A percentile compares a stretch with the other conserved stretches of the same genome.
phyloP scores from a whole-genome alignment of 1,140 invertebrate species.

The Brachionus angularis region DNA sequence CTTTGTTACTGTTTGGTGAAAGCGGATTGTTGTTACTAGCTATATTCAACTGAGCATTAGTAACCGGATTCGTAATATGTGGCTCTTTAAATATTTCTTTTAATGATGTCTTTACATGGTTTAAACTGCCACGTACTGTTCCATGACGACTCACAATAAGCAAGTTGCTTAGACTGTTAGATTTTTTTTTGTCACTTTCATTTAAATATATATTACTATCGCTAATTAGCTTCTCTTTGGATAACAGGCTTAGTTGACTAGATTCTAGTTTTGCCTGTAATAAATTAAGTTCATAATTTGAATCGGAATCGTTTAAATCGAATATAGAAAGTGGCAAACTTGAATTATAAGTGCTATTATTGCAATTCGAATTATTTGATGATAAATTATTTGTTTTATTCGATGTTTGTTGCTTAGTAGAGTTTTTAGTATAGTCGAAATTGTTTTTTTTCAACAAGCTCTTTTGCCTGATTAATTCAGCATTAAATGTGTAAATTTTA shows the following conservation, averaged over 20 bases:
- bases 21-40: background rate
- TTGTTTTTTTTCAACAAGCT: constrained; percentile 17
- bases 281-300: constrained; percentile 2
- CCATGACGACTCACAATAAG: constrained; percentile 39
- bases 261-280: constrained; percentile 21
- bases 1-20: background rate
- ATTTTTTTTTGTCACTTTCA: background rate
- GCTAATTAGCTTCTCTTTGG: constrained; percentile 5
- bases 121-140: constrained; percentile 20
- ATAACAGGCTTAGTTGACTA: constrained; percentile 24
- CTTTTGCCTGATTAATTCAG: constrained; percentile 20
- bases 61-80: constrained; percentile 23
- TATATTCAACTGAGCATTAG: constrained; percentile 35
- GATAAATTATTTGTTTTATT: constrained; percentile 4
- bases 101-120: constrained; percentile 38
- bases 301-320: background rate
- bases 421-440: too few species aligned
- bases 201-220: too few species aligned
- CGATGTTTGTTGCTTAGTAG: constrained; percentile 17
- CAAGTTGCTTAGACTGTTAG: background rate
- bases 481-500: background rate
- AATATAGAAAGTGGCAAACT: background rate
- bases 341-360: background rate
- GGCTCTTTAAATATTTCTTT: constrained; percentile 42
- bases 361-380: background rate